Evolutionary conservation across 2,797 vertebrate species (phyloP).

Genomic region (Falco cherrug): DNA sequence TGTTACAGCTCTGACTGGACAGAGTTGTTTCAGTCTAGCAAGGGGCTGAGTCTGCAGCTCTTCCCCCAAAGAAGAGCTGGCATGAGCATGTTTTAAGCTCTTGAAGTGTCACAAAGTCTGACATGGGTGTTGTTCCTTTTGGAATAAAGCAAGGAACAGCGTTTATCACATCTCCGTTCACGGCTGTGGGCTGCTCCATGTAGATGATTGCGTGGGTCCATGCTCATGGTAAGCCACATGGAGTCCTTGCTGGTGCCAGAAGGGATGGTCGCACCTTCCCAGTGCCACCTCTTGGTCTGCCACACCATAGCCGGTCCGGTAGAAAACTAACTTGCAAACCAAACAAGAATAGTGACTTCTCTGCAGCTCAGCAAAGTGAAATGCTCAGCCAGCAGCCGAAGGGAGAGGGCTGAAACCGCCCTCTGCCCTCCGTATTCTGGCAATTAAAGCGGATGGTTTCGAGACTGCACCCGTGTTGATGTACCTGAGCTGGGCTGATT

Average conservation of each 20-base stretch:
- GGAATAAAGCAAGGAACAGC: background rate
- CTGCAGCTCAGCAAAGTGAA: background rate
- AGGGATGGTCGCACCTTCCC: accelerated
- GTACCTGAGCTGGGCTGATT: background rate
- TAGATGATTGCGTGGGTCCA: accelerated
- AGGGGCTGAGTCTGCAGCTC: background rate
- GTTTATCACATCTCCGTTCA: background rate
- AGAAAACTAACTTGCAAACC: background rate
- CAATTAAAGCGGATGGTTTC: background rate
- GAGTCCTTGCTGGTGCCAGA: background rate
- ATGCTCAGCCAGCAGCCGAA: background rate
- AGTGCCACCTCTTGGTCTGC: background rate
- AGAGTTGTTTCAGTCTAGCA: accelerated
- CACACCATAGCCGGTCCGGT: background rate
- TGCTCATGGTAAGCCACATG: background rate
- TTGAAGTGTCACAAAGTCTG: background rate
- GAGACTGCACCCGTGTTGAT: background rate
- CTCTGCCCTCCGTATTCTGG: background rate
- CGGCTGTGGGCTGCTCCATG: background rate
- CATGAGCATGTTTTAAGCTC: background rate
- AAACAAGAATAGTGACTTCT: background rate
- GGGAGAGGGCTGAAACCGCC: background rate
- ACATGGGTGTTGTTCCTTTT: background rate
- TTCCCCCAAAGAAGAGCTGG: background rate
- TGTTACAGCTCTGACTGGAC: too few relatives aligned